Base-by-base conservation (phyloP, 2,888 invertebrate genomes). In the Euplagia quadripunctaria region DNA sequence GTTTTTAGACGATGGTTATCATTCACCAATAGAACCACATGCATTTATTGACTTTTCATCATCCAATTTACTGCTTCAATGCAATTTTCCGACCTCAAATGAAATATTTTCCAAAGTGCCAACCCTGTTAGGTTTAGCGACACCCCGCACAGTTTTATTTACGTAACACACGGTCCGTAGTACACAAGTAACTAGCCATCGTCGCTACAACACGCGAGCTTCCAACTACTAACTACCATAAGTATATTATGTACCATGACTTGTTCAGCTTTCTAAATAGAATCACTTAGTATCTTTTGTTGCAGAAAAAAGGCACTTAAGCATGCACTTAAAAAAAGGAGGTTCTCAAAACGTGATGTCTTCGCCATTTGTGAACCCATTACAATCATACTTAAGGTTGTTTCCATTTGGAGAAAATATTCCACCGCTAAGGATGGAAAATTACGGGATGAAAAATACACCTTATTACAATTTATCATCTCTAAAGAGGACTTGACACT, bases 141-240 rank as follows among this genome's bases (percentile, higher is more conserved):
- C 65, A 77, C 51, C 68, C 70, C 67, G 58, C 72, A 72, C 74
- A 61, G 72, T 78, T 77, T 79, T 82, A 82, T 82, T 82, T 82
- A 77, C 80, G 75, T 76, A 79, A 72, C 75, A 82, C 73, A 71
- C 72, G 73, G 67, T 67, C 52, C 42, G 11, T n/a, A 52, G 49
- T 67, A 52, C 64, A 66, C 63, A 51, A 76, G 75, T 72, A 61
- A 64, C 61, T 64, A 51, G 55, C 55, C 12, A 41, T 61, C 65
- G 51, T 51, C 14, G 49, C 71, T 68, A 64, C 82, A 73, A 72
- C 51, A 58, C 17, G 42, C 46, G 11, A 66, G 58, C n/a, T 61
- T 61, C 42, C n/a, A 55, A 64, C 49, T 65, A 65, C 42, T 43
- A 31, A 31, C 58, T 12, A 31, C 20, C 20, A 61, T 61, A 46